A percentile compares a stretch with the other conserved stretches of the same genome.
Evolutionary conservation across 2,113 vertebrate species (phyloP).

Genomic region (Larimichthys crocea): DNA sequence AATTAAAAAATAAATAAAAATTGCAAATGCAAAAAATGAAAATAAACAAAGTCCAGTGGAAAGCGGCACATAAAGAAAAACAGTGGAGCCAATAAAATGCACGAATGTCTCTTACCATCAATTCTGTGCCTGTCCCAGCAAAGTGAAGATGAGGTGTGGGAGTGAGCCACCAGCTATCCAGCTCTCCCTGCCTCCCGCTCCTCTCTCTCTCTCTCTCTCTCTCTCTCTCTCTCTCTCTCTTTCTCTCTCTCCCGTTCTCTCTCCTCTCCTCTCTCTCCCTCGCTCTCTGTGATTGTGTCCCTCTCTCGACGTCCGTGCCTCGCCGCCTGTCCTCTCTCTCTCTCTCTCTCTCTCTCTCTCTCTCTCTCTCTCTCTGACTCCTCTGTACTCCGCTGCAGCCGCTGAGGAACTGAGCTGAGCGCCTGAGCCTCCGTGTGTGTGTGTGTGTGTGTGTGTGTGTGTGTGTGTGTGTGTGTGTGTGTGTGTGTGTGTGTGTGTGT

Average conservation of each 20-base stretch:
- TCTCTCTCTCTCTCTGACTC: constrained; percentile 65
- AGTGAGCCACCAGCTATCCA: constrained; percentile 74
- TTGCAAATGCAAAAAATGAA: neutral
- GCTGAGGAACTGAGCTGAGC: constrained; percentile 76
- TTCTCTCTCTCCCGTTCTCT: constrained; percentile 33
- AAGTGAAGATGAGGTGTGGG: constrained; percentile 90
- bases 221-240: constrained; percentile 36
- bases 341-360: constrained; percentile 34
- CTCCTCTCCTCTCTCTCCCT: constrained; percentile 44
- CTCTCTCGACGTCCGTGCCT: constrained; percentile 66
- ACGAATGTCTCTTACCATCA: constrained; percentile 81
- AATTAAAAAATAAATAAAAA: constrained; percentile 34
- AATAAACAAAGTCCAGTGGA: constrained; percentile 34
- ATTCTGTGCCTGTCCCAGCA: constrained; percentile 82
- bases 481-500: constrained; percentile 31
- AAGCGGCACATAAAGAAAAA: constrained; percentile 24
- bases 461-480: constrained; percentile 25
- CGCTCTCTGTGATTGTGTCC: constrained; percentile 59
- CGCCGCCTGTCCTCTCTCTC: constrained; percentile 69
- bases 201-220: constrained; percentile 62
- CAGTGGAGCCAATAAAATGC: constrained; percentile 31
- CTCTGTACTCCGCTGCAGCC: constrained; percentile 76
- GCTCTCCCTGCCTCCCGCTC: constrained; percentile 74
- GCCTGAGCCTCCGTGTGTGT: constrained; percentile 42
- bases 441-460: constrained; percentile 28